A percentile compares a stretch with the other conserved stretches of the same genome.
phyloP scores from a whole-genome alignment of 1,140 invertebrate genomes.

The Drosophila nebulosa region DNA sequence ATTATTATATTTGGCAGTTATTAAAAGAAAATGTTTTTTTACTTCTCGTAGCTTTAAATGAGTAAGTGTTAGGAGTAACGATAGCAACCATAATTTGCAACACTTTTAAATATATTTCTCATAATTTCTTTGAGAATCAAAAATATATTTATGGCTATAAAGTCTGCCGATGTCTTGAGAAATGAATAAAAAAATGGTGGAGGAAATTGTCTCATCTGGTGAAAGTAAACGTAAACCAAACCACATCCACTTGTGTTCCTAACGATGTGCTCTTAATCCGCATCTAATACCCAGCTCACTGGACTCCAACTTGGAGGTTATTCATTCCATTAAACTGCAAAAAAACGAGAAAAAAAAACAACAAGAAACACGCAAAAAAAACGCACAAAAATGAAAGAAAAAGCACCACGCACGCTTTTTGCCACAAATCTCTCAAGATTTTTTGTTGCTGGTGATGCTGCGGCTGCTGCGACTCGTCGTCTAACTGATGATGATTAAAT shows the following conservation, averaged over 20 bases:
- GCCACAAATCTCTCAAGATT: slow-evolving; percentile 72
- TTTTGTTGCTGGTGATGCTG: slow-evolving; percentile 23
- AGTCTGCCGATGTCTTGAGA: no score
- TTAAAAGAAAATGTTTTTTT: no score
- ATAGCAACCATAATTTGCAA: no score
- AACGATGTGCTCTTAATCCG: slow-evolving; percentile 42
- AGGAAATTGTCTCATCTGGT: neutral
- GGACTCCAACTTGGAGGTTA: slow-evolving; percentile 20
- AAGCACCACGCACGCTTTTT: slow-evolving; percentile 70
- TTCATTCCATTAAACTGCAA: slow-evolving; percentile 14
- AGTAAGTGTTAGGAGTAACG: no score
- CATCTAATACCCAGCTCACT: slow-evolving; percentile 47
- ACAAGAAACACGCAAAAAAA: slow-evolving; percentile 1
- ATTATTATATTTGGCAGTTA: no score
- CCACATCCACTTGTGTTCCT: slow-evolving; percentile 22
- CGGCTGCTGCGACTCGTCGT: slow-evolving; percentile 57
- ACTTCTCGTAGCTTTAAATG: no score
- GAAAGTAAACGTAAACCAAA: slow-evolving; percentile 51
- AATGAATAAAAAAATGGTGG: no score
- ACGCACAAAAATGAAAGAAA: slow-evolving; percentile 33
- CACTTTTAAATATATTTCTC: no score
- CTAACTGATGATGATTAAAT: slow-evolving; percentile 80
- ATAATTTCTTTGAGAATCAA: no score
- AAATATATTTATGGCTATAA: no score
- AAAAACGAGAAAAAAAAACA: neutral